phyloP scores from a whole-genome alignment of 2,113 vertebrate species.

The Oncorhynchus masou region DNA sequence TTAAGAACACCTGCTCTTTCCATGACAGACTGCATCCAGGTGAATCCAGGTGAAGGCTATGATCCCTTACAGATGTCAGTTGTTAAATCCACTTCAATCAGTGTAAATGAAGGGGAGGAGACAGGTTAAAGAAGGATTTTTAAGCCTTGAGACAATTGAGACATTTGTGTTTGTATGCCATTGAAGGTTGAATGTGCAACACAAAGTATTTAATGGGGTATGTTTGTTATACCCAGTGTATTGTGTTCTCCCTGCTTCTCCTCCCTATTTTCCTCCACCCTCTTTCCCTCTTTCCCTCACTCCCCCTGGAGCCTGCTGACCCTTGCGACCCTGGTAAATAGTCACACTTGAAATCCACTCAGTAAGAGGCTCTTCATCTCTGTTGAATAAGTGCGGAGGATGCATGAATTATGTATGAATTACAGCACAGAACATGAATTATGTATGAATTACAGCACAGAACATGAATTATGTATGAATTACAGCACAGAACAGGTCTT shows the following conservation, averaged over 20 bases:
- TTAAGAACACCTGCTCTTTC: too few relatives aligned
- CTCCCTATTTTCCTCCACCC: not conserved
- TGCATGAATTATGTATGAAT: slow-evolving; percentile 56
- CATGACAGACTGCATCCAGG: too few relatives aligned
- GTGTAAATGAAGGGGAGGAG: too few relatives aligned
- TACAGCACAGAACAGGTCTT: slow-evolving; percentile 52
- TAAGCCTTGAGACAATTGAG: too few relatives aligned
- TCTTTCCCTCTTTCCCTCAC: slow-evolving; percentile 2
- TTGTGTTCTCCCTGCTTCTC: not conserved
- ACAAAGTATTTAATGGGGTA: too few relatives aligned
- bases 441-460: slow-evolving; percentile 62
- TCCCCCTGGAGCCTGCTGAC: slow-evolving; percentile 24
- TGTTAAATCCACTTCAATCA: too few relatives aligned
- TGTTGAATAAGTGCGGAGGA: slow-evolving; percentile 40
- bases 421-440: slow-evolving; percentile 60
- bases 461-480: slow-evolving; percentile 69
- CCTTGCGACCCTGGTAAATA: slow-evolving; percentile 24
- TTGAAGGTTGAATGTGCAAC: too few relatives aligned
- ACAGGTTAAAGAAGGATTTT: too few relatives aligned
- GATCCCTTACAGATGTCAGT: too few relatives aligned
- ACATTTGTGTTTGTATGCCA: too few relatives aligned
- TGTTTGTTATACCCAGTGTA: too few relatives aligned
- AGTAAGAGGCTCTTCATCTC: slow-evolving; percentile 46
- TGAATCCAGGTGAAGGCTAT: too few relatives aligned
- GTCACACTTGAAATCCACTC: slow-evolving; percentile 56